Evolutionary conservation across 64 coral and sea anemone genomes (phyloP).

Genomic region (Stichodactyla helianthus): DNA sequence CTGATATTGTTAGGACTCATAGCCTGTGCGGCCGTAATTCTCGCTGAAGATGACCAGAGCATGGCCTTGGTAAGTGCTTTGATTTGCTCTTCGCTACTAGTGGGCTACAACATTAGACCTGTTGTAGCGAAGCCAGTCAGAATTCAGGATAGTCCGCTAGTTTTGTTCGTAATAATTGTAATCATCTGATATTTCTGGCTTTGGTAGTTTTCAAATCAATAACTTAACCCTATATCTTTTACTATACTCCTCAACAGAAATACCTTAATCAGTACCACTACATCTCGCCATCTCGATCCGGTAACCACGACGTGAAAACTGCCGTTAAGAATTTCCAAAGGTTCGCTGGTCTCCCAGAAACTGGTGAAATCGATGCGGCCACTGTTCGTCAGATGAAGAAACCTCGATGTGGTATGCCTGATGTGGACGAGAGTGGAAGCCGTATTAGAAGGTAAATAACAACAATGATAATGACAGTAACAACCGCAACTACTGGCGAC

Average conservation of each 20-base stretch:
- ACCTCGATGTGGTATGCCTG: slow-evolving; percentile 73
- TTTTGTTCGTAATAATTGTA: too few species aligned
- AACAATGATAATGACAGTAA: too few species aligned
- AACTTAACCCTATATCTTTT: not conserved
- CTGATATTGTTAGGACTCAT: slow-evolving; percentile 17
- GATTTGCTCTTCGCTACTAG: not conserved
- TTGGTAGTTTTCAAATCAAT: not conserved
- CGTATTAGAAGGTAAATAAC: slow-evolving; percentile 4
- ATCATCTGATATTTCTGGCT: too few species aligned
- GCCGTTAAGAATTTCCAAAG: slow-evolving; percentile 61
- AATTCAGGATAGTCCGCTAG: too few species aligned
- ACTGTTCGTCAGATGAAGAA: slow-evolving; percentile 70
- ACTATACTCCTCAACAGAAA: slow-evolving; percentile 16
- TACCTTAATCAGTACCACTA: slow-evolving; percentile 67
- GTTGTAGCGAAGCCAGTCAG: too few species aligned
- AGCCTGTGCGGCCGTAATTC: not conserved
- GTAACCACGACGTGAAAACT: slow-evolving; percentile 63
- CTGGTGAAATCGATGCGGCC: slow-evolving; percentile 55
- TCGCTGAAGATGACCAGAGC: slow-evolving; percentile 29
- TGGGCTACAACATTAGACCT: too few species aligned
- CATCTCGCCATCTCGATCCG: slow-evolving; percentile 55
- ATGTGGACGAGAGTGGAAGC: slow-evolving; percentile 40
- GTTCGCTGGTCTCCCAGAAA: slow-evolving; percentile 59
- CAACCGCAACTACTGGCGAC: not conserved
- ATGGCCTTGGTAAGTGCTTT: slow-evolving; percentile 24